phyloP scores from a whole-genome alignment of 2,888 invertebrate species.

The Trichacis sp. region DNA sequence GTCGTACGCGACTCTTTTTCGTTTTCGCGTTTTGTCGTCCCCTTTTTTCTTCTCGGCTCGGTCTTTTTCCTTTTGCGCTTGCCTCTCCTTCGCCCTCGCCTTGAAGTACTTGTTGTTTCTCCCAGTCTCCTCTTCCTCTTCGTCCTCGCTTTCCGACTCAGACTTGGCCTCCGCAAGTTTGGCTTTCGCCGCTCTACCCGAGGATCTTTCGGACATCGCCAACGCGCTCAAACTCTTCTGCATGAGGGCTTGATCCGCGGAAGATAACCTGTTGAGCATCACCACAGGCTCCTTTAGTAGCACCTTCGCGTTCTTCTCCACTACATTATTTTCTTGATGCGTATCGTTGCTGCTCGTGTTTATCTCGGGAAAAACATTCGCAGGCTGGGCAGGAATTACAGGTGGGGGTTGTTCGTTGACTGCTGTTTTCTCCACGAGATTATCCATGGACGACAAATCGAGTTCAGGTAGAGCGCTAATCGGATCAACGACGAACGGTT shows the following conservation, averaged over 20 bases:
- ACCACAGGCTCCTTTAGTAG: constrained; percentile 74
- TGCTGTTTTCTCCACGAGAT: constrained; percentile 7
- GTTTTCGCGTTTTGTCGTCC: constrained; percentile 56
- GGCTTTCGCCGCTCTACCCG: constrained; percentile 73
- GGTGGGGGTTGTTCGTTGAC: not conserved
- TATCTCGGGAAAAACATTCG: not conserved
- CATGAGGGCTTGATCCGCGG: constrained; percentile 74
- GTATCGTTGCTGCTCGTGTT: not conserved
- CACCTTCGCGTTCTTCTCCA: constrained; percentile 52
- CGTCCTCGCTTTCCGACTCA: constrained; percentile 71
- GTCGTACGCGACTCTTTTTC: constrained; percentile 54
- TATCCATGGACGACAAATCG: constrained; percentile 60
- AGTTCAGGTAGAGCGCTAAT: constrained; percentile 62
- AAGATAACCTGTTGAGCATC: constrained; percentile 74
- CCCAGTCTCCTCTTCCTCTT: constrained; percentile 69
- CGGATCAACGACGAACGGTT: constrained; percentile 60
- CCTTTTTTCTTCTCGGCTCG: constrained; percentile 59
- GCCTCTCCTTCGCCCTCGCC: constrained; percentile 69
- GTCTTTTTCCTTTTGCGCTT: constrained; percentile 67
- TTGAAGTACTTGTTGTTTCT: constrained; percentile 71
- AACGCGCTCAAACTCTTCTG: constrained; percentile 76
- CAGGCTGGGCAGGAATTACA: not conserved
- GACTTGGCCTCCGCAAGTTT: constrained; percentile 70
- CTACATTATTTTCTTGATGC: constrained; percentile 42
- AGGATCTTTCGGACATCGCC: constrained; percentile 76